Evolutionary conservation across 2,113 vertebrate genomes (phyloP), one percentile per base, ranked within the genome.

Genomic region (Poeciliopsis occidentalis): DNA sequence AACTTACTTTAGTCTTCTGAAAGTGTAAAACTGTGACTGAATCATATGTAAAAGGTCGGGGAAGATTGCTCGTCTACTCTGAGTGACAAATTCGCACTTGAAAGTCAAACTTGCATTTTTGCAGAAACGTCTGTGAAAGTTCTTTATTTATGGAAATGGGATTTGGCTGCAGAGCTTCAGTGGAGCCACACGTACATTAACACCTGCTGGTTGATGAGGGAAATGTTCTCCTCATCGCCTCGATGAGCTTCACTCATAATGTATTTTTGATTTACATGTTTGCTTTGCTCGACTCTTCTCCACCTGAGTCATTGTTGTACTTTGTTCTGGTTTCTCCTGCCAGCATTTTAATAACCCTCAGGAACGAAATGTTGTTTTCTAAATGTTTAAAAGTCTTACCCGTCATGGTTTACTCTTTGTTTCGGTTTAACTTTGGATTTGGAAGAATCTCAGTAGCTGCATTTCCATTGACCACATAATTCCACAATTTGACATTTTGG

Each of bases 81-180:
- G 68, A 84, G 30, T 88, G 85, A 90, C 88, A 85, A 41, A 82
- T 79, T 90, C 84, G 83, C 91, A 92, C 85, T 75, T 73, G 79
- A 90, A 81, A 85, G 88, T 88, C 83, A 86, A 79, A 86, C 71
- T 74, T 68, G 51, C 44, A 79, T 82, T 57, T 37, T 83, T 78
- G 74, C 76, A 81, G 77, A 80, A 82, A 79, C 37, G 79, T 82
- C 66, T 84, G 77, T 79, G 84, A 83, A 83, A 82, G 73, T 80
- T 68, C 70, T n/a, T 81, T 85, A 75, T 85, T 86, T 81, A 66
- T 84, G 85, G 84, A 79, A 73, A 79, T 80, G 19, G n/a, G 65
- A 68, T 73, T 75, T 84, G 78, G 69, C 60, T 4, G 65, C 0
- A 57, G 39, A 3, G 47, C 22, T 12, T 27, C 72, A 12, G 37